These are phyloP conservation scores for Drosophila bocki DNA, from an alignment of 1,140 invertebrate species.

Conservation along the genomic window DNA sequence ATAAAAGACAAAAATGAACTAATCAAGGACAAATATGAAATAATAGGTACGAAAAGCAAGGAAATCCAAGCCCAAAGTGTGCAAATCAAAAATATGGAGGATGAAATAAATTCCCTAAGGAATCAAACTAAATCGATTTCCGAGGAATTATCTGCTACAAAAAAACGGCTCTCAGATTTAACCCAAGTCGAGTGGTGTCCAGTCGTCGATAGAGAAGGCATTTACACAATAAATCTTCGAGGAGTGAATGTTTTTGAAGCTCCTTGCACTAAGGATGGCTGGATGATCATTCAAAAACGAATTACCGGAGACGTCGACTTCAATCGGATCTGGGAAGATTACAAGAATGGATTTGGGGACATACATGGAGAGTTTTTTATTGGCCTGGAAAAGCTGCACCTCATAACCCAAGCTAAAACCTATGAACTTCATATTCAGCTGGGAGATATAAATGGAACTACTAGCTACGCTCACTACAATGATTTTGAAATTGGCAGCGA, in stretches of 20 bases:
- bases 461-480: constrained; percentile 87
- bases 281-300: constrained; percentile 88
- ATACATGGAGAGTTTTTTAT: constrained; percentile 87
- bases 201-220: background rate
- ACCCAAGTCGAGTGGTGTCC: background rate
- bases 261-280: constrained; percentile 76
- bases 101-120: background rate
- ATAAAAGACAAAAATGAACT: background rate
- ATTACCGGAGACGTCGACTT: constrained; percentile 88
- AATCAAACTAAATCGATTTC: background rate
- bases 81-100: background rate
- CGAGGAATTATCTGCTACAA: background rate
- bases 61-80: too few species aligned
- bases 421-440: constrained; percentile 88
- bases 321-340: constrained; percentile 87
- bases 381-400: constrained; percentile 87
- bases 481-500: constrained; percentile 88
- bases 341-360: constrained; percentile 88
- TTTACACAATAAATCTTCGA: background rate
- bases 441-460: constrained; percentile 86
- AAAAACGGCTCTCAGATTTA: background rate
- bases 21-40: background rate
- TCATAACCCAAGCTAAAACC: constrained; percentile 86
- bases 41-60: too few species aligned
- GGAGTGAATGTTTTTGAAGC: background rate